phyloP scores from a whole-genome alignment of 2,113 vertebrate species.

The Petaurus breviceps region DNA sequence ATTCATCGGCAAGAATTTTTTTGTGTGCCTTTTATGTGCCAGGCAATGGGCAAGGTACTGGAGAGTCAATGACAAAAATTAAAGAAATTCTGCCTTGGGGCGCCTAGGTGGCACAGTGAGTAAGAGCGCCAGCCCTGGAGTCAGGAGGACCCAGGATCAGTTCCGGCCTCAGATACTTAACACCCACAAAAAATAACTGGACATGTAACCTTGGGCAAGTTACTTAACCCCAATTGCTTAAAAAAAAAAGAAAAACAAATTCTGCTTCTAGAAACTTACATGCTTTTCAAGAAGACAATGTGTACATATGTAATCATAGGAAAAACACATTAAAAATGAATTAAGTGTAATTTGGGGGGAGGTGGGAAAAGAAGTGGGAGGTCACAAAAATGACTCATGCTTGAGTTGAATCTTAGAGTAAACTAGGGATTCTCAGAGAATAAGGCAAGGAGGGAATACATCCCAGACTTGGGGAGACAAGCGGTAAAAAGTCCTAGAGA shows the following conservation, averaged over 20 bases:
- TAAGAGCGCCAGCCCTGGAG: too few species aligned
- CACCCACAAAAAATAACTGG: too few species aligned
- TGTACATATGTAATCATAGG: neutral
- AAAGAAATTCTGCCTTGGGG: neutral
- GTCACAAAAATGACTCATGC: neutral
- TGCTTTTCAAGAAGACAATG: neutral
- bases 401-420: neutral
- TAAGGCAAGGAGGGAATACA: neutral
- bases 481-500: neutral
- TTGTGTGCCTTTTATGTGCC: neutral
- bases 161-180: too few species aligned
- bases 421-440: neutral
- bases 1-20: neutral
- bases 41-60: neutral
- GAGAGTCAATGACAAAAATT: neutral
- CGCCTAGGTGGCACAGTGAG: too few species aligned
- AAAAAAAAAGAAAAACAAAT: too few species aligned
- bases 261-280: neutral
- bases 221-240: too few species aligned
- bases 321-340: neutral
- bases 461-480: neutral
- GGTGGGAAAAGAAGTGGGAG: neutral
- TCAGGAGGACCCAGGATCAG: too few species aligned
- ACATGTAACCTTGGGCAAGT: too few species aligned
- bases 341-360: neutral